Conservation (phyloP, 2,797 vertebrate genomes). For the Semotilus atromaculatus region DNA sequence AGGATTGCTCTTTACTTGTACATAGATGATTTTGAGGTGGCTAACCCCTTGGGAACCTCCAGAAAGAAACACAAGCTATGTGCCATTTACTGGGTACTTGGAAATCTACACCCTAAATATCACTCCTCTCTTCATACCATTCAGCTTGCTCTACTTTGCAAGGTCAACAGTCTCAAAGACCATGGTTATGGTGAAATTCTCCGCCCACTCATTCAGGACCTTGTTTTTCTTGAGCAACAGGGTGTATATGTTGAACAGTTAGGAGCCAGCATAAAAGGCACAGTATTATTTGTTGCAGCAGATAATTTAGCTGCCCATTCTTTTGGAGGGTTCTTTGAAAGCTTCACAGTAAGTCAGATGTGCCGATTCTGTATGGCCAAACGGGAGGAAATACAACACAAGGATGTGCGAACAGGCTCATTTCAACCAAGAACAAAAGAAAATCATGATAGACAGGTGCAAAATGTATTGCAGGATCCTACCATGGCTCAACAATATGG, state of each 20-base stretch:
- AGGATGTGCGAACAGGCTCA: not conserved
- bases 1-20: no score
- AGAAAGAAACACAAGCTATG: conserved; percentile 45
- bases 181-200: conserved; percentile 37
- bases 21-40: no score
- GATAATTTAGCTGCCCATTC: conserved; percentile 34
- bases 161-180: not conserved
- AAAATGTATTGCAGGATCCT: not conserved
- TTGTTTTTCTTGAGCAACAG: conserved; percentile 19
- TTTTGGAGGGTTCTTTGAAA: conserved; percentile 8
- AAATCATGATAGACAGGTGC: not conserved
- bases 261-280: conserved; percentile 36
- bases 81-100: conserved; percentile 45
- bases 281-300: conserved; percentile 25
- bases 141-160: conserved; percentile 49
- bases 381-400: not conserved
- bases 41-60: conserved; percentile 31
- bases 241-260: conserved; percentile 35
- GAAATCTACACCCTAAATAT: conserved; percentile 31
- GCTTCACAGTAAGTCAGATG: not conserved
- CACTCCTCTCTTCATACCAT: conserved; percentile 41
- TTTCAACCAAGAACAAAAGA: conserved; percentile 11
- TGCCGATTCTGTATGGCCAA: no score
- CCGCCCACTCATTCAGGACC: conserved; percentile 28
- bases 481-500: not conserved